A percentile compares a stretch with the other conserved stretches of the same genome.
Conservation (phyloP, 1,140 invertebrate genomes). For the Neelides sp. region DNA sequence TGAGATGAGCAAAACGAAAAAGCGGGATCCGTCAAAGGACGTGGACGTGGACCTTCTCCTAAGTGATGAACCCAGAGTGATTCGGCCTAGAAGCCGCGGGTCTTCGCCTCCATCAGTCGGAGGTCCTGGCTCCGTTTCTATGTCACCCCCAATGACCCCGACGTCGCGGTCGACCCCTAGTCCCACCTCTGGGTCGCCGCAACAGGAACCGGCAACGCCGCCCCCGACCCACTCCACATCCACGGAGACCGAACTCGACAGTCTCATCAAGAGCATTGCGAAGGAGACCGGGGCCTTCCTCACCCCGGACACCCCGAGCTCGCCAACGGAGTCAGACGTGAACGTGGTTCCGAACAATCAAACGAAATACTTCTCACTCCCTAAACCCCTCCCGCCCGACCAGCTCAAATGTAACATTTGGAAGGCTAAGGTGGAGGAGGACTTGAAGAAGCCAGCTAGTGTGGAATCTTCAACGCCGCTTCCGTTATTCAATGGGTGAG, state of each 20-base stretch:
- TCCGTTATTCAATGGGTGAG: constrained; percentile 26
- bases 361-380: constrained; percentile 36
- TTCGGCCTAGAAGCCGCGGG: constrained; percentile 14
- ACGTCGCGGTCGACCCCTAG: constrained; percentile 29
- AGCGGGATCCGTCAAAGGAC: not conserved
- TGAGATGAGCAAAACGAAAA: not conserved
- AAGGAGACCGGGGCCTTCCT: constrained; percentile 40
- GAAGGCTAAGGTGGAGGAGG: constrained; percentile 51
- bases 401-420: constrained; percentile 89
- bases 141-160: constrained; percentile 21
- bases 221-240: constrained; percentile 13
- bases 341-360: constrained; percentile 42
- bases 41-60: constrained; percentile 19
- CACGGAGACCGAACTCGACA: constrained; percentile 47
- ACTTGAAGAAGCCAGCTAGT: constrained; percentile 40
- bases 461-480: constrained; percentile 24
- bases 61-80: constrained; percentile 20
- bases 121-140: constrained; percentile 27
- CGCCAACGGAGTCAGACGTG: constrained; percentile 19
- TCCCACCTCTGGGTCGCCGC: constrained; percentile 20
- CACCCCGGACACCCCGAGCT: constrained; percentile 3
- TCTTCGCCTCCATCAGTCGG: constrained; percentile 20
- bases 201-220: constrained; percentile 9
- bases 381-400: constrained; percentile 62
- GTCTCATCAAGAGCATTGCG: constrained; percentile 47